Evolutionary conservation across 2,113 vertebrate genomes (phyloP).

Genomic region (Hyperopisus bebe): DNA sequence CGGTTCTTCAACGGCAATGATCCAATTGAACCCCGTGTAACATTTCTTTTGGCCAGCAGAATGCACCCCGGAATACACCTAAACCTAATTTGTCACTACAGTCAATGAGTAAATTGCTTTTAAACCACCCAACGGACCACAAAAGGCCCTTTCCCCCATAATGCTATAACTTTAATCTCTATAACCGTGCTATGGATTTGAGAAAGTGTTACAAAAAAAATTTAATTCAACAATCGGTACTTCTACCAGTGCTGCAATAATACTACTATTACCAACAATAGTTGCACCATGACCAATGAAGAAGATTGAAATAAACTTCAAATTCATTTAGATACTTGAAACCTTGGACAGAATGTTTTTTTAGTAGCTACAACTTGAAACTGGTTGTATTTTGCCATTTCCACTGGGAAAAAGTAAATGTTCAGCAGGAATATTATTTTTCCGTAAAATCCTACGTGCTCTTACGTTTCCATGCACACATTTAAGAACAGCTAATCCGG

Average conservation of each 20-base stretch:
- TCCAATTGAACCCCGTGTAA: neutral
- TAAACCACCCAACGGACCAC: neutral
- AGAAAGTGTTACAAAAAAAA: neutral
- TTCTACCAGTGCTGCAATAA: neutral
- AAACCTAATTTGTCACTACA: neutral
- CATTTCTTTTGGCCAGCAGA: neutral
- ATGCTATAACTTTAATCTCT: neutral
- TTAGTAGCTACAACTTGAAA: neutral
- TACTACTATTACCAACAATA: neutral
- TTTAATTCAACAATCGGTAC: neutral
- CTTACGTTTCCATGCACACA: neutral
- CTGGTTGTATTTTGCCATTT: neutral
- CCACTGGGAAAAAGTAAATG: neutral
- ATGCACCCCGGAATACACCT: neutral
- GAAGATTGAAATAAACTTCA: neutral
- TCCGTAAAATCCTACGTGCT: neutral
- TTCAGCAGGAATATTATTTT: neutral
- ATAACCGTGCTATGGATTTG: neutral
- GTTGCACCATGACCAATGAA: neutral
- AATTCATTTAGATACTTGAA: neutral
- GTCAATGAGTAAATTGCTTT: neutral
- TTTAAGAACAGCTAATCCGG: conserved; percentile 1
- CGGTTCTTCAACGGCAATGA: neutral
- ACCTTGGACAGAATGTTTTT: neutral
- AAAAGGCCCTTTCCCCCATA: neutral